These are phyloP conservation scores for Eulemur coronatus DNA, from an alignment of 2,797 vertebrate species.

Conservation along the genomic window DNA sequence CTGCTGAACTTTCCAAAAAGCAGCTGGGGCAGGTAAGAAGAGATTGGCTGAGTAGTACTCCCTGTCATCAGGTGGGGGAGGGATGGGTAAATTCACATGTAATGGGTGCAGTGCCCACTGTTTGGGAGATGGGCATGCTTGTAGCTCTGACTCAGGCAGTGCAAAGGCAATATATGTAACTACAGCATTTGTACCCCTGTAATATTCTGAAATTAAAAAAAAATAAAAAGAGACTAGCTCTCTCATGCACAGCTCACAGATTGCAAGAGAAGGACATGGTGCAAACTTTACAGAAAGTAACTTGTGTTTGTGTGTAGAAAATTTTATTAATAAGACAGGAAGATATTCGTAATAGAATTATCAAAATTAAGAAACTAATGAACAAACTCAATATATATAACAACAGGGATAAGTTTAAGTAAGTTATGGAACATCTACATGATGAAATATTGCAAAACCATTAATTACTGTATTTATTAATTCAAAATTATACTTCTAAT, in stretches of 20 bases:
- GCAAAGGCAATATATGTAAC: no score
- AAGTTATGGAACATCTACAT: not conserved
- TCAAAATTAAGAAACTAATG: not conserved
- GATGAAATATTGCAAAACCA: not conserved
- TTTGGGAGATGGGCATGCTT: no score
- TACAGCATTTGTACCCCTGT: no score
- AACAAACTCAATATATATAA: not conserved
- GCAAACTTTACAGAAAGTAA: not conserved
- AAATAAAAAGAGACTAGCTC: not conserved
- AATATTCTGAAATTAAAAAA: no score
- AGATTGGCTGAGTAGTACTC: not conserved
- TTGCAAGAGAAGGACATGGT: not conserved
- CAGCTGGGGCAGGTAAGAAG: no score
- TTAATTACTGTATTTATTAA: not conserved
- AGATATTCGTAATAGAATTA: not conserved
- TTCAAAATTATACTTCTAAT: not conserved
- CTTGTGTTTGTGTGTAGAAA: not conserved
- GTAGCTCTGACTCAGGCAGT: no score
- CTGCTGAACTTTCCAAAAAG: not conserved
- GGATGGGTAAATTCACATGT: no score
- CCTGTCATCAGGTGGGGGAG: no score
- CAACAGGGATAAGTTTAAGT: not conserved
- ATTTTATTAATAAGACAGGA: not conserved
- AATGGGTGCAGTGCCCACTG: no score
- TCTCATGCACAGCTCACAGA: not conserved